These are phyloP conservation scores for Drosophila robusta DNA, from an alignment of 2,888 invertebrate genomes.

Conservation along the genomic window DNA sequence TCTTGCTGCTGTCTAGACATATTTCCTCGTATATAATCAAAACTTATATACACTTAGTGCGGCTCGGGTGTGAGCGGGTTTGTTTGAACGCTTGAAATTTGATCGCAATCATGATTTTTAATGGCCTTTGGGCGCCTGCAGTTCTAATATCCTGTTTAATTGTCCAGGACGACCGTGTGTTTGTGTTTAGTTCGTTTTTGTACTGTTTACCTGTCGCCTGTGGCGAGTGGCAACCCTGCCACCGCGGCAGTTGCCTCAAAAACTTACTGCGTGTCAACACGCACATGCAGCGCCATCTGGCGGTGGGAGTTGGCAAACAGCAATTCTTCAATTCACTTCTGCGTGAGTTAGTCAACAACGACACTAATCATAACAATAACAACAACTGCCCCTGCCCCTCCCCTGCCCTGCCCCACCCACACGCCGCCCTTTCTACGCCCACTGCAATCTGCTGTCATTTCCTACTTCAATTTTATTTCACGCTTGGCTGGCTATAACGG, in stretches of 20 bases:
- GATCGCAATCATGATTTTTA: slow-evolving; percentile 52
- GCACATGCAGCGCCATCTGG: slow-evolving; percentile 24
- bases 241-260: too few species aligned
- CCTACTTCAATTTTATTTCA: slow-evolving; percentile 56
- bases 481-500: slow-evolving; percentile 54
- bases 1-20: slow-evolving; percentile 65
- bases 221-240: slow-evolving; percentile 4
- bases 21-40: slow-evolving; percentile 52
- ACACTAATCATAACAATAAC: slow-evolving; percentile 41
- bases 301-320: too few species aligned
- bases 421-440: neutral
- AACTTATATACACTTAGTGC: slow-evolving; percentile 15
- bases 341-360: slow-evolving; percentile 54
- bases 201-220: slow-evolving; percentile 7
- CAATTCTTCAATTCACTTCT: slow-evolving; percentile 17
- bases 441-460: slow-evolving; percentile 30
- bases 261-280: slow-evolving; percentile 50
- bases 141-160: slow-evolving; percentile 69
- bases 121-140: slow-evolving; percentile 35
- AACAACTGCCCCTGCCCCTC: slow-evolving; percentile 31
- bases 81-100: slow-evolving; percentile 39
- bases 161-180: slow-evolving; percentile 26
- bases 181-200: neutral
- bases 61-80: slow-evolving; percentile 3
- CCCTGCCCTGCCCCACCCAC: neutral